phyloP scores from a whole-genome alignment of 92 coral and sea anemone genomes.

The Palythoa caribaeorum region DNA sequence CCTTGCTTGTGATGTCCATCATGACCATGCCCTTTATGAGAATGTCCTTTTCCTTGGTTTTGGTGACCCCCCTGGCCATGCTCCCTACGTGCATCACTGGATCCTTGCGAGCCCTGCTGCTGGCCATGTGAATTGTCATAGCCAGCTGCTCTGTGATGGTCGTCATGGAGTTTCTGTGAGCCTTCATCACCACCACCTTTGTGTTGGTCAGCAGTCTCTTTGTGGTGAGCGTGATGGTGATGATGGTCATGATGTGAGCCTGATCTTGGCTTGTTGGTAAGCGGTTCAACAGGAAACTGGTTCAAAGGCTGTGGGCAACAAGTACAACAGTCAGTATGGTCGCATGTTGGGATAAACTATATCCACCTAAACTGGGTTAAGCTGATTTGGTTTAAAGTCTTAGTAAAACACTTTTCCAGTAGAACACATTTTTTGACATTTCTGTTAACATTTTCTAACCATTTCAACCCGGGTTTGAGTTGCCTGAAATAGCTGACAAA shows the following conservation, averaged over 20 bases:
- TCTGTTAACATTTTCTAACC: too few relatives aligned
- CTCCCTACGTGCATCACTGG: not conserved
- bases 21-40: slow-evolving; percentile 48
- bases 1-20: slow-evolving; percentile 42
- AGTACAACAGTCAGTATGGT: not conserved
- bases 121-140: not conserved
- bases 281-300: slow-evolving; percentile 92
- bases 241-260: slow-evolving; percentile 72
- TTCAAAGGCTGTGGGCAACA: slow-evolving; percentile 74
- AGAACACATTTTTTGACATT: too few relatives aligned
- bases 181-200: not conserved
- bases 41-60: slow-evolving; percentile 30
- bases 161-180: not conserved
- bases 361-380: too few relatives aligned
- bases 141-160: not conserved
- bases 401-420: too few relatives aligned
- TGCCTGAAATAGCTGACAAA: too few relatives aligned
- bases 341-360: too few relatives aligned
- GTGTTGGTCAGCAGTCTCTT: slow-evolving; percentile 39
- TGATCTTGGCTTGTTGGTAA: slow-evolving; percentile 79
- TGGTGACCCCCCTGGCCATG: slow-evolving; percentile 32
- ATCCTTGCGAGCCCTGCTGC: slow-evolving; percentile 9
- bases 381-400: too few relatives aligned
- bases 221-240: slow-evolving; percentile 43
- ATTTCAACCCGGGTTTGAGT: too few relatives aligned